phyloP scores from a whole-genome alignment of 2,113 vertebrate genomes.

The Fregata magnificens region DNA sequence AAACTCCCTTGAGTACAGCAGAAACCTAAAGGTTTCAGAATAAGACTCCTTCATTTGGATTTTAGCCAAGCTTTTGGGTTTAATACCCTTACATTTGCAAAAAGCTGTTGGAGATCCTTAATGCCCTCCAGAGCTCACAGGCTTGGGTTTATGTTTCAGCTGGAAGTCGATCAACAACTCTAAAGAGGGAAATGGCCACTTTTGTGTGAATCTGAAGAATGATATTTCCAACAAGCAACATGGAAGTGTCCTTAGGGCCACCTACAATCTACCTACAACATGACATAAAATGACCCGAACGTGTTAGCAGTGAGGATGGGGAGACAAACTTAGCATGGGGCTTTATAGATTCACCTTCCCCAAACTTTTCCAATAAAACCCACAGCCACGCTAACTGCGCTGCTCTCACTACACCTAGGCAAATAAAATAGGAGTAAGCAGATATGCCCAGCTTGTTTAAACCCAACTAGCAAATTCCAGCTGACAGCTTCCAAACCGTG shows the following conservation, averaged over 20 bases:
- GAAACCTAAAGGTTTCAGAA: not conserved
- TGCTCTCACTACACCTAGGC: not conserved
- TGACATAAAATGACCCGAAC: not conserved
- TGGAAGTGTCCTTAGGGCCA: not conserved
- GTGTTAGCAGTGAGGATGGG: not conserved
- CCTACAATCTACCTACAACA: not conserved
- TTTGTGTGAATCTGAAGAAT: not conserved
- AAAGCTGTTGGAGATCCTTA: not conserved
- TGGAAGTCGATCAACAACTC: not conserved
- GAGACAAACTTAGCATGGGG: not conserved
- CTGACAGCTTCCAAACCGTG: not conserved
- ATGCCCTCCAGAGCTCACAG: not conserved
- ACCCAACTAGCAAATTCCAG: constrained; percentile 9
- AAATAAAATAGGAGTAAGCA: not conserved
- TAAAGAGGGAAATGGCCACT: not conserved
- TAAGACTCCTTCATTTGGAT: not conserved
- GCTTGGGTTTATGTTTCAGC: not conserved
- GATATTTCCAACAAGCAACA: not conserved
- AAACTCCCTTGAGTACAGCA: not conserved
- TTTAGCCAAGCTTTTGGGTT: not conserved
- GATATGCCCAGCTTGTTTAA: not conserved
- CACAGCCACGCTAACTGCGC: not conserved
- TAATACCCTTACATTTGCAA: not conserved
- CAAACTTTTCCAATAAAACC: not conserved
- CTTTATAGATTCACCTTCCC: not conserved